Evolutionary conservation across 2,797 vertebrate species (phyloP), one percentile per base, ranked within the genome.

Genomic region (Cossypha heuglini): DNA sequence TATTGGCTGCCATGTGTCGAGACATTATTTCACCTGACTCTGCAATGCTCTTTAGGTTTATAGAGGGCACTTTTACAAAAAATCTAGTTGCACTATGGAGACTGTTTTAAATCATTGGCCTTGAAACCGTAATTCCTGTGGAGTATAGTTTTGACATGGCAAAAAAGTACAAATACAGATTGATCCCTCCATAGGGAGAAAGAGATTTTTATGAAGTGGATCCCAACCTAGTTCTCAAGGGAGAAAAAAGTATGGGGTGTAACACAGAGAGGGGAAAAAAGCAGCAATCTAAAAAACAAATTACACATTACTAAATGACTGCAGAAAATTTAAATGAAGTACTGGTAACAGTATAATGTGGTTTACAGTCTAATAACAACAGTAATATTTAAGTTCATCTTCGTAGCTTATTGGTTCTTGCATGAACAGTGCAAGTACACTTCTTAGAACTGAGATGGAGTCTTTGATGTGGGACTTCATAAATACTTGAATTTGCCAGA

Each of bases 261-360:
- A 54, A 92, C 84, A 66, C 0, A 19, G 6, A 40, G 17, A 25
- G 1, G 0, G 8, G 9, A 21, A 52, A 48, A 24, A 3, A 0
- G 2, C 19, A 77, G 61, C 1, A 33, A 29, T n/a, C 19, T 62
- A 25, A 58, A 49, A 74, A 80, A 2, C 1, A 46, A 80, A 33
- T 21, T 43, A 12, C 63, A 59, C 28, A 20, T 38, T 73, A 22
- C 16, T 45, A 62, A 91, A 55, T 35, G 1, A 40, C 14, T 55
- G 11, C 20, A 86, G 58, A 64, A 93, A 84, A 62, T 33, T 26
- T 48, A 78, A 87, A 73, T 67, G 0, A 58, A 63, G 2, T 67
- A 54, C 29, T 61, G 29, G 11, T 45, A 63, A 45, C 3, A 14
- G 26, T 49, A 24, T n/a, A 61, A 57, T 25, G 19, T 51, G 7